Evolutionary conservation across 2,113 vertebrate genomes (phyloP).

Genomic region (Ammospiza nelsoni): DNA sequence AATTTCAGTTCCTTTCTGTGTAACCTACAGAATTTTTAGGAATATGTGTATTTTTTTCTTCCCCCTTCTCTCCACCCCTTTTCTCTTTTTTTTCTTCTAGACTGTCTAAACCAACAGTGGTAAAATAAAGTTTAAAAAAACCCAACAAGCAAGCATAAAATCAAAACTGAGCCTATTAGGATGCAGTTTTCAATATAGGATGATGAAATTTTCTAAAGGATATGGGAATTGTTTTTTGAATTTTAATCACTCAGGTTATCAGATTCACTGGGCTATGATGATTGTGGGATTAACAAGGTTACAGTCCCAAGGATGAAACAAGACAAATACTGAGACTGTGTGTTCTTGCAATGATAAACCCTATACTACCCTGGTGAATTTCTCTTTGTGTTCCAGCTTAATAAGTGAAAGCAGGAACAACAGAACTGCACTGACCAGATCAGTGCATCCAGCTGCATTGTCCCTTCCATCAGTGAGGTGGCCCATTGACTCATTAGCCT

Average conservation of each 20-base stretch:
- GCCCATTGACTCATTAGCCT: not conserved
- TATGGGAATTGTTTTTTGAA: not conserved
- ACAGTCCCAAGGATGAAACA: not conserved
- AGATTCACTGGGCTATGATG: not conserved
- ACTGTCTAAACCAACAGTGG: not conserved
- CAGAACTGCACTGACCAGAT: not conserved
- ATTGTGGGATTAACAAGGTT: not conserved
- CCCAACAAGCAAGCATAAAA: not conserved
- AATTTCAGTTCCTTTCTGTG: not conserved
- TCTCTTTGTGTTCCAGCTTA: not conserved
- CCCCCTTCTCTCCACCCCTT: rapidly evolving
- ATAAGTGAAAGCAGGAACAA: not conserved
- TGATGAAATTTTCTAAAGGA: not conserved
- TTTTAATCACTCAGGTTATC: not conserved
- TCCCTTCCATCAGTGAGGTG: not conserved
- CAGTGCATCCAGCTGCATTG: not conserved
- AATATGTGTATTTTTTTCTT: not conserved
- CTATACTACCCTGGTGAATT: not conserved
- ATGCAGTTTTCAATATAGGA: not conserved
- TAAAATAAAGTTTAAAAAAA: not conserved
- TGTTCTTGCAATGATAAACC: not conserved
- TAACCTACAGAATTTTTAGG: not conserved
- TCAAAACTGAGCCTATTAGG: not conserved
- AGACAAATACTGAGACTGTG: not conserved
- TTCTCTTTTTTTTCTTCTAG: not conserved